Evolutionary conservation across 2,113 vertebrate genomes (phyloP).

Genomic region (Onychorhynchus coronatus): DNA sequence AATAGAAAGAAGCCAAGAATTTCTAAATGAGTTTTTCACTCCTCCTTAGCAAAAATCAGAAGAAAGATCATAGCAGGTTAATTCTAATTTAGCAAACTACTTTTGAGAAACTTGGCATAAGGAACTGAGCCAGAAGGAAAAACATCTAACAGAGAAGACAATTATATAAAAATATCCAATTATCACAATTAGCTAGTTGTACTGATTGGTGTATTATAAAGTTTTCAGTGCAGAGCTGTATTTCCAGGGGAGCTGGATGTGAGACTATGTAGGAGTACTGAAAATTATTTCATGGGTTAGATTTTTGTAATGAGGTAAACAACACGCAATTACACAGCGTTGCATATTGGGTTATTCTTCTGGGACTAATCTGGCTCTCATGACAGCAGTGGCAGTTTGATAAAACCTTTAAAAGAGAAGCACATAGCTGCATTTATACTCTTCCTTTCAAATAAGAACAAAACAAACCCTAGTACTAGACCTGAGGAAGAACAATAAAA

Average conservation of each 20-base stretch:
- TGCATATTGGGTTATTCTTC: slow-evolving; percentile 36
- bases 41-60: slow-evolving; percentile 44
- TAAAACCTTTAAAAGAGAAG: slow-evolving; percentile 31
- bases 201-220: slow-evolving; percentile 50
- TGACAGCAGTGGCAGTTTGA: slow-evolving; percentile 39
- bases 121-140: slow-evolving; percentile 59
- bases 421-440: slow-evolving; percentile 1
- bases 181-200: slow-evolving; percentile 69
- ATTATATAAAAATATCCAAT: slow-evolving; percentile 68
- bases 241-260: slow-evolving; percentile 44
- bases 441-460: slow-evolving; percentile 35
- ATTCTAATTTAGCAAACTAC: slow-evolving; percentile 61
- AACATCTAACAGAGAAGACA: slow-evolving; percentile 58
- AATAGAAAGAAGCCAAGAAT: slow-evolving; percentile 35
- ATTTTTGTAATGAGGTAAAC: slow-evolving; percentile 60
- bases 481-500: background rate
- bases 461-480: background rate
- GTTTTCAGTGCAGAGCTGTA: background rate
- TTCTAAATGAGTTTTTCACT: slow-evolving; percentile 62
- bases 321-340: slow-evolving; percentile 20
- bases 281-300: slow-evolving; percentile 54
- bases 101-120: slow-evolving; percentile 56
- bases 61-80: slow-evolving; percentile 60
- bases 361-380: slow-evolving; percentile 19
- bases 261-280: slow-evolving; percentile 15